Evolutionary conservation across 1,140 invertebrate genomes (phyloP).

Genomic region (Homalodisca vitripennis): DNA sequence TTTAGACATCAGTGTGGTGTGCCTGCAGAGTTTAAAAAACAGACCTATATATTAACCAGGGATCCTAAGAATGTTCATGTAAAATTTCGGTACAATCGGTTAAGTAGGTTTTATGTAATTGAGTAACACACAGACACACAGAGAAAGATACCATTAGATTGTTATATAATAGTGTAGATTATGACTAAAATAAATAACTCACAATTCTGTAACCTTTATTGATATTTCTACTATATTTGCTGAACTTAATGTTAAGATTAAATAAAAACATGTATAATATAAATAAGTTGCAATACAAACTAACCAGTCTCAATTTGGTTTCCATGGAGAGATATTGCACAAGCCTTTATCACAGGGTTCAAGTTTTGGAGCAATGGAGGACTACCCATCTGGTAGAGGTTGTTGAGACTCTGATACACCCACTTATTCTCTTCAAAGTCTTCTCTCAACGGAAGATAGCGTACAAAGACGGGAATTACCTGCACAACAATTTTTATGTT

Average conservation of each 20-base stretch:
- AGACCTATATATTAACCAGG: not conserved
- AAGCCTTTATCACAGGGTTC: slow-evolving; percentile 52
- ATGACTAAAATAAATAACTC: too few relatives aligned
- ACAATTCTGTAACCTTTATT: not conserved
- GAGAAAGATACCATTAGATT: too few relatives aligned
- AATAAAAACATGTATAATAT: not conserved
- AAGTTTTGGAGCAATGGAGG: slow-evolving; percentile 54
- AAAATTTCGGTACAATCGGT: too few relatives aligned
- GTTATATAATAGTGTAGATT: too few relatives aligned
- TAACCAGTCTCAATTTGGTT: slow-evolving; percentile 38
- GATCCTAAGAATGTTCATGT: too few relatives aligned
- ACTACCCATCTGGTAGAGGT: slow-evolving; percentile 60
- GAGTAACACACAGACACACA: too few relatives aligned
- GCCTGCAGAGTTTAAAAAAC: too few relatives aligned
- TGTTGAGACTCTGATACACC: slow-evolving; percentile 63
- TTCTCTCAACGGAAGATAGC: slow-evolving; percentile 69
- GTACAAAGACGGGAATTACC: slow-evolving; percentile 70
- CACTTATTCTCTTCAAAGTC: slow-evolving; percentile 74
- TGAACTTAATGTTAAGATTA: not conserved
- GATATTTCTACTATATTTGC: not conserved
- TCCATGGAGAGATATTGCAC: slow-evolving; percentile 34
- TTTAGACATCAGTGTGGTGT: too few relatives aligned
- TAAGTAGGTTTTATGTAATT: too few relatives aligned
- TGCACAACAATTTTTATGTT: too few relatives aligned
- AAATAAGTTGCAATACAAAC: not conserved